Conservation (phyloP, 2,888 invertebrate species). For the Hymenopus coronatus region DNA sequence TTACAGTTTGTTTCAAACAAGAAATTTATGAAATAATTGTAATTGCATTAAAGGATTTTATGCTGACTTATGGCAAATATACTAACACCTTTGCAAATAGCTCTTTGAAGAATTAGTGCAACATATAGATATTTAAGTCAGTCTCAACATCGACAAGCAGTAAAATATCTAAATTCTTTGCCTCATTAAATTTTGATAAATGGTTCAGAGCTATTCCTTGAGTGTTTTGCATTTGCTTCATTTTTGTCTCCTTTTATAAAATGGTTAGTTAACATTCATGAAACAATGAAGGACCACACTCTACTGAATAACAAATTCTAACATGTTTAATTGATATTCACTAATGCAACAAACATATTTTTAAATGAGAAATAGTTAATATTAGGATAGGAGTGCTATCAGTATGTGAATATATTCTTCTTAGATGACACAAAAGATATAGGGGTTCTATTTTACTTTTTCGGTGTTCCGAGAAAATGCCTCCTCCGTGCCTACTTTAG, state of each 20-base stretch:
- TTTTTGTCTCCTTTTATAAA: not conserved
- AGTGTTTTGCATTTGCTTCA: not conserved
- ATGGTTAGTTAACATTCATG: not conserved
- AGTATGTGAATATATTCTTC: not conserved
- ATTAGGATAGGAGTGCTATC: not conserved
- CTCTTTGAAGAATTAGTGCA: no score
- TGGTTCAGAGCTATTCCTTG: not conserved
- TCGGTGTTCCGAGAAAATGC: conserved; percentile 20
- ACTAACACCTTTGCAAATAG: no score
- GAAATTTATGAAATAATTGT: no score
- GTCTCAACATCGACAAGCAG: no score
- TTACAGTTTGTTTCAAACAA: not conserved
- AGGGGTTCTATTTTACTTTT: conserved; percentile 11
- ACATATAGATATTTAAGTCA: no score
- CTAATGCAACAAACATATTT: not conserved
- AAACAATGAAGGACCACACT: not conserved
- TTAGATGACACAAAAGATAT: not conserved
- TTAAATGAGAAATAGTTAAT: not conserved
- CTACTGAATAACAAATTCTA: conserved; percentile 5
- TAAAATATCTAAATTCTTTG: no score
- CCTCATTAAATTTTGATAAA: no score
- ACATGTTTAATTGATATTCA: not conserved
- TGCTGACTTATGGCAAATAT: no score
- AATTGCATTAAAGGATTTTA: no score
- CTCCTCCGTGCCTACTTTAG: conserved; percentile 25